These are phyloP conservation scores for Pantala flavescens DNA, from an alignment of 1,140 invertebrate genomes.

Conservation along the genomic window DNA sequence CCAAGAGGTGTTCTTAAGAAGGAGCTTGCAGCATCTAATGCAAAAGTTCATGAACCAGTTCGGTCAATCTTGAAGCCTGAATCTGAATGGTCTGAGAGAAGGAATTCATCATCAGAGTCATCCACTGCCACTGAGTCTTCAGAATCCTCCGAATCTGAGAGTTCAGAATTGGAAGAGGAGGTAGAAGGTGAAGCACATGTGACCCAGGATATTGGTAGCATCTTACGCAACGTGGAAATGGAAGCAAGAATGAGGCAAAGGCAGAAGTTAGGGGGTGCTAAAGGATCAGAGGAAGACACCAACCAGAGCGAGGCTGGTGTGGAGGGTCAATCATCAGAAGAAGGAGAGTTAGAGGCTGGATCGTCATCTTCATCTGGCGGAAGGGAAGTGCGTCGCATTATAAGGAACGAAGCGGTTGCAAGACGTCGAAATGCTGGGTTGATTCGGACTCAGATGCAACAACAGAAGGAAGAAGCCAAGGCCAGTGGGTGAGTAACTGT, in stretches of 20 bases:
- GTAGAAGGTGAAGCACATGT: neutral
- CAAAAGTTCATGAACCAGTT: neutral
- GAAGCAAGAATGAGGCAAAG: neutral
- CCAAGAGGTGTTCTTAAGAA: neutral
- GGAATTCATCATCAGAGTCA: constrained; percentile 23
- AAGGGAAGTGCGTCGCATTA: constrained; percentile 47
- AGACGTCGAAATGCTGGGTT: constrained; percentile 30
- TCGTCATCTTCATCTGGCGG: constrained; percentile 39
- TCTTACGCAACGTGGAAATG: neutral
- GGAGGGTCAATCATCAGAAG: neutral
- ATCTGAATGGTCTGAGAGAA: constrained; percentile 17
- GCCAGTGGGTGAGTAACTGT: neutral
- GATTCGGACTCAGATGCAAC: neutral
- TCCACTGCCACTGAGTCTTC: neutral
- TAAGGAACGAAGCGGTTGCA: constrained; percentile 38
- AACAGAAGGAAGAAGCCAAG: neutral
- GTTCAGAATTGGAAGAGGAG: neutral
- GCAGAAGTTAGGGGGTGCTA: too few relatives aligned
- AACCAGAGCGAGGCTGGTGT: neutral
- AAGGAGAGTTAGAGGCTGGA: neutral
- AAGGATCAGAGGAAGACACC: too few relatives aligned
- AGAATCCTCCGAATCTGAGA: neutral
- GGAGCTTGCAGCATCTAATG: neutral
- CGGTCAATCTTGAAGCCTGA: neutral
- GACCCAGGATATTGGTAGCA: neutral